phyloP scores from a whole-genome alignment of 2,797 vertebrate genomes.

The Parambassis ranga region DNA sequence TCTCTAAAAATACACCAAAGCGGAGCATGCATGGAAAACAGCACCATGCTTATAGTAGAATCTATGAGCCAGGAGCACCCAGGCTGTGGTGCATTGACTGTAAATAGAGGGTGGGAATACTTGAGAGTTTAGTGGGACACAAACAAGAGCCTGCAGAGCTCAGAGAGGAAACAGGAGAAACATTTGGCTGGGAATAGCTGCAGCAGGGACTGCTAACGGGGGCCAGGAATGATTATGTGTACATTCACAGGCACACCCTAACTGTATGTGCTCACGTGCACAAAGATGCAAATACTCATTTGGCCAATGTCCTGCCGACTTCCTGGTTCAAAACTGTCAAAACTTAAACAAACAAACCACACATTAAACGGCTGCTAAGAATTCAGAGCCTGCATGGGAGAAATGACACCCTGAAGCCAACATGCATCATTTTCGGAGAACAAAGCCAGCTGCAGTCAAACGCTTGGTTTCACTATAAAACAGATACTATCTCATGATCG shows the following conservation, averaged over 20 bases:
- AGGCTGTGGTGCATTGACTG: not conserved
- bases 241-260: too few relatives aligned
- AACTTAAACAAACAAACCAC: not conserved
- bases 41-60: too few relatives aligned
- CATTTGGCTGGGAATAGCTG: slow-evolving; percentile 19
- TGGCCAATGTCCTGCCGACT: too few relatives aligned
- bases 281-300: too few relatives aligned
- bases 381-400: not conserved
- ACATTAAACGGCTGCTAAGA: not conserved
- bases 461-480: slow-evolving; percentile 22
- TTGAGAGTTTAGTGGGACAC: slow-evolving; percentile 26
- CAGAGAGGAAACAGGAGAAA: slow-evolving; percentile 25
- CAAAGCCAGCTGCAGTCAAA: slow-evolving; percentile 8
- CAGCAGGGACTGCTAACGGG: not conserved
- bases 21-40: not conserved
- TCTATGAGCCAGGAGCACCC: too few relatives aligned
- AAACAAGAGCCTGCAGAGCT: slow-evolving; percentile 32
- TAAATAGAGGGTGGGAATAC: slow-evolving; percentile 8
- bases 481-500: slow-evolving; percentile 4
- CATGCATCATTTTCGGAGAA: not conserved
- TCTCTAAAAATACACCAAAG: slow-evolving; percentile 38
- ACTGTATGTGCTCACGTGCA: too few relatives aligned
- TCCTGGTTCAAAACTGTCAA: not conserved
- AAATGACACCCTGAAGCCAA: slow-evolving; percentile 10
- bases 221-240: not conserved